phyloP scores from a whole-genome alignment of 2,888 invertebrate species.

The Oscheius sp. region DNA sequence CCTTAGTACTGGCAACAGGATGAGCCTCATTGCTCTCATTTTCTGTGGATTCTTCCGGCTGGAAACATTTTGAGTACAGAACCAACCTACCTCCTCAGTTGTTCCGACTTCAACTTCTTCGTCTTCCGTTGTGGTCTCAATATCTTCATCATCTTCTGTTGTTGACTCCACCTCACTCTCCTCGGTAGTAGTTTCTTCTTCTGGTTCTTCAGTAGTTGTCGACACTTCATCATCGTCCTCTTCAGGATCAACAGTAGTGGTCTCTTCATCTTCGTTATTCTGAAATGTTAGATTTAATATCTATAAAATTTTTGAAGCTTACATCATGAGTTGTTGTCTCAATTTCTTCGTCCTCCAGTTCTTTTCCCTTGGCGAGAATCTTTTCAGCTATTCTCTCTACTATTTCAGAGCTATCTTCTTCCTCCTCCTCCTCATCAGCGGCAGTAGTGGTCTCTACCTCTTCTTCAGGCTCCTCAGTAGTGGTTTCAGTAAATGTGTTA shows the following conservation, averaged over 20 bases:
- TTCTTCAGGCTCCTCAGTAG: background rate
- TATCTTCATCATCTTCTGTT: conserved; percentile 30
- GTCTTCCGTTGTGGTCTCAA: background rate
- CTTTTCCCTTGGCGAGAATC: background rate
- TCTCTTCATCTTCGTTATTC: background rate
- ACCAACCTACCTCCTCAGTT: conserved; percentile 25
- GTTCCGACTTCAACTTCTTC: background rate
- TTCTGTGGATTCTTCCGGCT: conserved; percentile 1
- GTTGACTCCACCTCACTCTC: conserved; percentile 23
- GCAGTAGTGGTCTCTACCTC: background rate
- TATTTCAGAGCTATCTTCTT: background rate
- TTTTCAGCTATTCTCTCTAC: background rate
- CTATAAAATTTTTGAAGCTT: too few species aligned
- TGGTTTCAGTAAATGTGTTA: background rate
- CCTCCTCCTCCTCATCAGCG: background rate
- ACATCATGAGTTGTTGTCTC: background rate
- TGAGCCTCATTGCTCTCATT: conserved; percentile 25
- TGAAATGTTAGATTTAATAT: background rate
- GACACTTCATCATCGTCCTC: conserved; percentile 4
- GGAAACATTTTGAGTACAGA: background rate
- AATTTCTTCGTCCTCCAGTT: background rate
- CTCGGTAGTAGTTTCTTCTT: conserved; percentile 20
- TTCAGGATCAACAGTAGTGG: background rate
- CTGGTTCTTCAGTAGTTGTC: background rate
- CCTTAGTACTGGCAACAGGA: conserved; percentile 32